Conservation (phyloP, 2,113 vertebrate species). For the Leptobrachium leishanense region DNA sequence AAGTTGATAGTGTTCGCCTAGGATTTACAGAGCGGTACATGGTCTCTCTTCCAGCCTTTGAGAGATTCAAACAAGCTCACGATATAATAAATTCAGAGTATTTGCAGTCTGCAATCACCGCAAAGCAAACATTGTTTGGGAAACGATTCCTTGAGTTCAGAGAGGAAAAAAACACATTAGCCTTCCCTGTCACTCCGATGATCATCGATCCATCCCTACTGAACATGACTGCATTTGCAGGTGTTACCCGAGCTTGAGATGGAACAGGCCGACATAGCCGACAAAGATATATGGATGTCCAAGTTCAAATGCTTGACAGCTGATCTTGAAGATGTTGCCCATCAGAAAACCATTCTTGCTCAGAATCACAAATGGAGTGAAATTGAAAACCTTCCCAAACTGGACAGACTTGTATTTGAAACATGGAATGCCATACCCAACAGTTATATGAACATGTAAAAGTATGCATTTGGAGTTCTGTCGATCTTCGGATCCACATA, state of each 20-base stretch:
- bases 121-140: slow-evolving; percentile 43
- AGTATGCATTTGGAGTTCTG: neutral
- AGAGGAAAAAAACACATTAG: slow-evolving; percentile 41
- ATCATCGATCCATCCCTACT: too few relatives aligned
- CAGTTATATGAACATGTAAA: slow-evolving; percentile 12
- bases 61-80: slow-evolving; percentile 37
- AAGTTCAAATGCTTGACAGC: slow-evolving; percentile 46
- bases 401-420: neutral
- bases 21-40: neutral
- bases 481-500: too few relatives aligned
- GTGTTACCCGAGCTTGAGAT: too few relatives aligned
- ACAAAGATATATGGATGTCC: slow-evolving; percentile 19
- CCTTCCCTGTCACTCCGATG: slow-evolving; percentile 17
- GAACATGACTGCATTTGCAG: too few relatives aligned
- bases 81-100: neutral
- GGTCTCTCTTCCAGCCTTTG: neutral
- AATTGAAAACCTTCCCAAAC: neutral
- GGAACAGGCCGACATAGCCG: too few relatives aligned
- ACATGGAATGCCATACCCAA: slow-evolving; percentile 8
- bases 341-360: slow-evolving; percentile 43
- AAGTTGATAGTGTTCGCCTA: neutral
- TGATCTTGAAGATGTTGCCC: slow-evolving; percentile 48
- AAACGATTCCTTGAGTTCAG: too few relatives aligned
- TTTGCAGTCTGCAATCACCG: slow-evolving; percentile 50
- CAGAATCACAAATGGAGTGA: neutral